Evolutionary conservation across 2,113 vertebrate species (phyloP).

Genomic region (Lophius piscatorius): DNA sequence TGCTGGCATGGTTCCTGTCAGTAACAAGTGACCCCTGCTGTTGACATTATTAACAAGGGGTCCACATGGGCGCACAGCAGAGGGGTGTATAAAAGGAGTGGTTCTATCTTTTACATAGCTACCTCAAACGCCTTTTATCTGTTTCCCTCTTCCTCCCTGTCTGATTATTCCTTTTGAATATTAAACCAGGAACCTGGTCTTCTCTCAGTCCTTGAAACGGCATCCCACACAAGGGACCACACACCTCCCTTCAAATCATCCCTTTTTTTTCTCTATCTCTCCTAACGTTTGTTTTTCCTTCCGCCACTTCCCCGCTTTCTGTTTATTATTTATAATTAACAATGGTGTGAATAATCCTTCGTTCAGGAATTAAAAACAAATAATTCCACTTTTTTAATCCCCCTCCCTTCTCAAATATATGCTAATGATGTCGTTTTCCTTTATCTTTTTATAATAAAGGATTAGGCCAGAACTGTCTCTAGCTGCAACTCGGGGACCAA

Average conservation of each 20-base stretch:
- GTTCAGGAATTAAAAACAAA: slow-evolving; percentile 81
- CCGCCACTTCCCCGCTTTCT: slow-evolving; percentile 41
- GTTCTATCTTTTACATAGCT: slow-evolving; percentile 59
- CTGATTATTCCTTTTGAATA: slow-evolving; percentile 73
- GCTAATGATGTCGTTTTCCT: slow-evolving; percentile 85
- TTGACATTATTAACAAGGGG: slow-evolving; percentile 68
- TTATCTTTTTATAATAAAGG: slow-evolving; percentile 88
- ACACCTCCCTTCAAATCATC: slow-evolving; percentile 38
- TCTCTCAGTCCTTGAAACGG: slow-evolving; percentile 73
- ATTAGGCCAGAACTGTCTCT: slow-evolving; percentile 84
- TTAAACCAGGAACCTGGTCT: slow-evolving; percentile 60
- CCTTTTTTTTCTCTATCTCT: slow-evolving; percentile 31
- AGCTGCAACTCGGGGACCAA: slow-evolving; percentile 85
- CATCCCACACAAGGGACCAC: slow-evolving; percentile 62
- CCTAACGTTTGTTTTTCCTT: slow-evolving; percentile 50
- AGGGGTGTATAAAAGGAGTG: slow-evolving; percentile 22
- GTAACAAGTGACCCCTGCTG: slow-evolving; percentile 71
- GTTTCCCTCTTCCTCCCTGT: slow-evolving; percentile 40
- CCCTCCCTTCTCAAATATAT: slow-evolving; percentile 75
- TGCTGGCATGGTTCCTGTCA: slow-evolving; percentile 56
- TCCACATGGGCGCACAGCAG: slow-evolving; percentile 27
- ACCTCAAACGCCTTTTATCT: slow-evolving; percentile 66
- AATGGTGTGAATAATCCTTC: slow-evolving; percentile 71
- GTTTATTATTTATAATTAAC: slow-evolving; percentile 76
- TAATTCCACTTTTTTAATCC: slow-evolving; percentile 81